A percentile compares a stretch with the other conserved stretches of the same genome.
Conservation (phyloP, 2,888 invertebrate species). For the Agriopis marginaria region DNA sequence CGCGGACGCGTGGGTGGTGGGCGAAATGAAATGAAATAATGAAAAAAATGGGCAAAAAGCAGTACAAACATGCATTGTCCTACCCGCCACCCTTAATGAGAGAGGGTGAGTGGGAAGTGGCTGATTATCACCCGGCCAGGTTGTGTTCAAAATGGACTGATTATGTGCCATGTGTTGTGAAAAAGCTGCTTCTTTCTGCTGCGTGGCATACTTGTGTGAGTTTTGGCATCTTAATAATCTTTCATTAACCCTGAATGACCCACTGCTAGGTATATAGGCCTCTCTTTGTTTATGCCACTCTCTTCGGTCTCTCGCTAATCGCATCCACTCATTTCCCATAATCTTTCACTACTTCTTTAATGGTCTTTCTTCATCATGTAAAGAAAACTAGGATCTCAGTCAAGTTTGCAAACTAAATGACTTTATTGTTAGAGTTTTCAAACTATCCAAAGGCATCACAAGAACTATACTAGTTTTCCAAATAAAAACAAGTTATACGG, state of each 20-base stretch:
- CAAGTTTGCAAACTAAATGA: background rate
- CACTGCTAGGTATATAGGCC: background rate
- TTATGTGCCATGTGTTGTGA: background rate
- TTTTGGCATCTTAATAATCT: background rate
- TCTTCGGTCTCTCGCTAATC: too few relatives aligned
- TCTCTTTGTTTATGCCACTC: too few relatives aligned
- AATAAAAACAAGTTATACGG: background rate
- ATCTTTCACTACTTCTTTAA: too few relatives aligned
- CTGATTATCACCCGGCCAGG: conserved; percentile 78
- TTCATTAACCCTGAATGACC: background rate
- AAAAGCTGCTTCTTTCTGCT: background rate
- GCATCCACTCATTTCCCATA: too few relatives aligned
- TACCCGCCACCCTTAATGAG: conserved; percentile 80
- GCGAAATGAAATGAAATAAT: conserved; percentile 87
- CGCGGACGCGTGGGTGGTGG: conserved; percentile 84
- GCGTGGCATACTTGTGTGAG: background rate
- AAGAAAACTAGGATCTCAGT: background rate
- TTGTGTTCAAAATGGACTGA: conserved; percentile 7
- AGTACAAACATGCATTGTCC: conserved; percentile 87
- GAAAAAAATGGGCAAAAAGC: conserved; percentile 87
- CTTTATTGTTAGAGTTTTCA: too few relatives aligned
- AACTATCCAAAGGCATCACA: background rate
- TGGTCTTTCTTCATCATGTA: background rate
- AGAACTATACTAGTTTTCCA: background rate
- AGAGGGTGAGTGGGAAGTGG: conserved; percentile 74